Conservation (phyloP, 2,113 vertebrate genomes). For the Semnopithecus entellus region DNA sequence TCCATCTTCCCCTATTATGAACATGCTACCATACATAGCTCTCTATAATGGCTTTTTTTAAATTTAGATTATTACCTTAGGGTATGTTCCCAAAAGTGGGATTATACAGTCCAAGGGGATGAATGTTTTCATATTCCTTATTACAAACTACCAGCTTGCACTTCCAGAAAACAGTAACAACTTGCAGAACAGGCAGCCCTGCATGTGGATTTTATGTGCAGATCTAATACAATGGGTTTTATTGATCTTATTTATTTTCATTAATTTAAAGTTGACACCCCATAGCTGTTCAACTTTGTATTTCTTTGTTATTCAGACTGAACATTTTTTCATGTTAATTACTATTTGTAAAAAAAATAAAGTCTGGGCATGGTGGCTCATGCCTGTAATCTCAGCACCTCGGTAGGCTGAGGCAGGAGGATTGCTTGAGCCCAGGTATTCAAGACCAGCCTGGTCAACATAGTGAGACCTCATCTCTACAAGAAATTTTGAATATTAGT, state of each 20-base stretch:
- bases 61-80: neutral
- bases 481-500: no score
- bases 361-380: no score
- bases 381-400: no score
- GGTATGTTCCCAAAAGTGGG: slow-evolving; percentile 9
- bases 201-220: neutral
- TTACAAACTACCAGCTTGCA: neutral
- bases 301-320: neutral
- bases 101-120: neutral
- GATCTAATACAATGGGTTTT: neutral
- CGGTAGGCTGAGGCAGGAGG: no score
- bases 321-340: slow-evolving; percentile 10
- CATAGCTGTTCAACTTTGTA: neutral
- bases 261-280: slow-evolving; percentile 9
- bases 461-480: no score
- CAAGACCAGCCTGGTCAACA: no score
- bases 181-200: neutral
- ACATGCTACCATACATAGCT: neutral
- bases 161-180: slow-evolving; percentile 35
- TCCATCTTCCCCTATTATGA: neutral
- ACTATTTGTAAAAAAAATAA: slow-evolving; percentile 1
- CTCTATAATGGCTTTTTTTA: neutral
- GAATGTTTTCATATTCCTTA: neutral
- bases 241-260: neutral
- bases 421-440: no score